phyloP scores from a whole-genome alignment of 2,888 invertebrate species.

The Chironomus riparius region DNA sequence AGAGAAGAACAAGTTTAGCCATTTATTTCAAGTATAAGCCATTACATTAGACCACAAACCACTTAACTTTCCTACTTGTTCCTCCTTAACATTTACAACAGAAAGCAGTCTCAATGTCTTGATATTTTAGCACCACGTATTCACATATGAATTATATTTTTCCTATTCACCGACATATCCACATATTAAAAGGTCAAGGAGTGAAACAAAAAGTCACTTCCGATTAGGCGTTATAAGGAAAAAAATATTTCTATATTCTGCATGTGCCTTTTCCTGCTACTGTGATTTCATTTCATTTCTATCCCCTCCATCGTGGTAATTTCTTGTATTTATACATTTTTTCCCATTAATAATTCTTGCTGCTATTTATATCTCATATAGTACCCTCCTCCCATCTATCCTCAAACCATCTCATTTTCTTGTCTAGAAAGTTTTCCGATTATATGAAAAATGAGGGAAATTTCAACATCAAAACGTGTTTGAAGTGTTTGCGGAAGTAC shows the following conservation, averaged over 20 bases:
- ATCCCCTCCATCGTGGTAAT: no score
- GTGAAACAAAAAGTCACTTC: neutral
- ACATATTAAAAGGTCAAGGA: neutral
- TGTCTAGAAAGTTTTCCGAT: slow-evolving; percentile 8
- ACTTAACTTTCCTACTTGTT: neutral
- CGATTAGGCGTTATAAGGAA: neutral
- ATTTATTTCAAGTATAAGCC: no score
- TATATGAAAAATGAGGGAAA: slow-evolving; percentile 15
- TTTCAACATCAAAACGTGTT: slow-evolving; percentile 8
- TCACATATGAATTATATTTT: neutral
- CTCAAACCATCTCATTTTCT: neutral
- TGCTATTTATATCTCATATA: neutral
- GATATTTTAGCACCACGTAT: neutral
- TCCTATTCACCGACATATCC: neutral
- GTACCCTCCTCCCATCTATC: neutral
- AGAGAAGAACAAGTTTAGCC: no score
- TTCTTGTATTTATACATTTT: no score
- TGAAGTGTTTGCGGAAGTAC: slow-evolving; percentile 4
- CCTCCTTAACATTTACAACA: neutral
- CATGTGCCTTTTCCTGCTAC: no score
- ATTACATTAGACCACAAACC: no score
- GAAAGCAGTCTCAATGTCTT: neutral
- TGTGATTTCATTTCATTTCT: no score
- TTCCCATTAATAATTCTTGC: no score
- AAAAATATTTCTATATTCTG: neutral